Evolutionary conservation across 2,113 vertebrate species (phyloP).

Genomic region (Pluvianellus socialis): DNA sequence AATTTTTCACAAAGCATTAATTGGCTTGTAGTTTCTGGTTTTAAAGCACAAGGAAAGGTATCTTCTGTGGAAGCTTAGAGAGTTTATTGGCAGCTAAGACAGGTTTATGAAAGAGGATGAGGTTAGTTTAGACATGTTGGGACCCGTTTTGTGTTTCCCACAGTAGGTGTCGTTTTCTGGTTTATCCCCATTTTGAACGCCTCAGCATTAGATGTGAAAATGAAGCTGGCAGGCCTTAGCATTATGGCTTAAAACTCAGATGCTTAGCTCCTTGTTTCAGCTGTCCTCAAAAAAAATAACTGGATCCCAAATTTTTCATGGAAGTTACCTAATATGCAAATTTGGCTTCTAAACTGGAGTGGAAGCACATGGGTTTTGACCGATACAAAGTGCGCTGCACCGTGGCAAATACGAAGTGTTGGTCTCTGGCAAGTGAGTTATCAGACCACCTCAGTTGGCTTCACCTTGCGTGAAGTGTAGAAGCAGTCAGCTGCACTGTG

Average conservation of each 20-base stretch:
- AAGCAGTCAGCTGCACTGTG: not conserved
- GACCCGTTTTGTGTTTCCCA: not conserved
- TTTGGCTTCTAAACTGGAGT: not conserved
- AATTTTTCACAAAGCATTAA: not conserved
- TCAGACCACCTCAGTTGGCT: rapidly evolving
- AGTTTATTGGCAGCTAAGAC: not conserved
- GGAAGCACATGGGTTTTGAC: rapidly evolving
- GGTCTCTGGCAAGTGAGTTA: not conserved
- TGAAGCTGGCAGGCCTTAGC: not conserved
- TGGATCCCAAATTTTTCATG: rapidly evolving
- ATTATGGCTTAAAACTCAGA: not conserved
- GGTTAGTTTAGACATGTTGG: not conserved
- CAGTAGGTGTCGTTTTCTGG: not conserved
- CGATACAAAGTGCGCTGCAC: not conserved
- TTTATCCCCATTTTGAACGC: not conserved
- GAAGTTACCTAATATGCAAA: not conserved
- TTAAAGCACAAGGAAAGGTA: not conserved
- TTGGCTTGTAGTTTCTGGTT: not conserved
- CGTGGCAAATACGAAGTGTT: rapidly evolving
- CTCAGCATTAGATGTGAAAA: not conserved
- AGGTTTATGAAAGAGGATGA: not conserved
- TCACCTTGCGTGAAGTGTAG: rapidly evolving
- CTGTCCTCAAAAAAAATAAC: not conserved
- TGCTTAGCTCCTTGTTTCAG: not conserved
- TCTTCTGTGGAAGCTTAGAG: not conserved